These are phyloP conservation scores for Glareola pratincola DNA, from an alignment of 2,113 vertebrate genomes.

Conservation along the genomic window DNA sequence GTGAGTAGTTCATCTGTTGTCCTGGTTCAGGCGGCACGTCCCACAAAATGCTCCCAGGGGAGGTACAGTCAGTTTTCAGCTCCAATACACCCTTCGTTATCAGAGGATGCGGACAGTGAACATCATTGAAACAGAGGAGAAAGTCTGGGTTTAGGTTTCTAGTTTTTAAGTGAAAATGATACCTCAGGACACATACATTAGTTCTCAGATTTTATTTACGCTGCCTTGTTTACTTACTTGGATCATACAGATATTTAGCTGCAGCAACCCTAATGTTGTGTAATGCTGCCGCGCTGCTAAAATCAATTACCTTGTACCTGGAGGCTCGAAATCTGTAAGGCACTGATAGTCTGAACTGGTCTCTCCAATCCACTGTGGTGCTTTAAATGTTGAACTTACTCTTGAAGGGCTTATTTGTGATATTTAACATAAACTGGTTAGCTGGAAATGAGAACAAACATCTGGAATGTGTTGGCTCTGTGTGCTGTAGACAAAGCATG, in stretches of 20 bases:
- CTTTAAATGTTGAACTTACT: neutral
- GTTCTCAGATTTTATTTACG: neutral
- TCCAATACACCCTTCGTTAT: neutral
- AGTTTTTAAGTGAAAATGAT: neutral
- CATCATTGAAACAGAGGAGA: neutral
- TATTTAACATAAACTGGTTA: neutral
- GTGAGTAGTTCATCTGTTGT: slow-evolving; percentile 68
- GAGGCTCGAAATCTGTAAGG: neutral
- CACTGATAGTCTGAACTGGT: neutral
- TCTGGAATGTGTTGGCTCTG: neutral
- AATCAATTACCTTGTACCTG: neutral
- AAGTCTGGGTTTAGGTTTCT: neutral
- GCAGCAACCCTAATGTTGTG: neutral
- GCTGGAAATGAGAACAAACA: neutral
- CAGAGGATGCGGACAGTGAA: neutral
- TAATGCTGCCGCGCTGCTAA: neutral
- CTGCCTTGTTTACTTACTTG: neutral
- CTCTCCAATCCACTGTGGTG: neutral
- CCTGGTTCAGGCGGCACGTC: neutral
- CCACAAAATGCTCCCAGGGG: neutral
- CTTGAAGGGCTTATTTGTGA: neutral
- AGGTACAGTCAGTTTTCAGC: neutral
- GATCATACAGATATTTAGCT: neutral
- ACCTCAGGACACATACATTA: neutral
- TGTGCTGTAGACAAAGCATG: neutral